Evolutionary conservation across 2,113 vertebrate genomes (phyloP).

Genomic region (Bungarus multicinctus): DNA sequence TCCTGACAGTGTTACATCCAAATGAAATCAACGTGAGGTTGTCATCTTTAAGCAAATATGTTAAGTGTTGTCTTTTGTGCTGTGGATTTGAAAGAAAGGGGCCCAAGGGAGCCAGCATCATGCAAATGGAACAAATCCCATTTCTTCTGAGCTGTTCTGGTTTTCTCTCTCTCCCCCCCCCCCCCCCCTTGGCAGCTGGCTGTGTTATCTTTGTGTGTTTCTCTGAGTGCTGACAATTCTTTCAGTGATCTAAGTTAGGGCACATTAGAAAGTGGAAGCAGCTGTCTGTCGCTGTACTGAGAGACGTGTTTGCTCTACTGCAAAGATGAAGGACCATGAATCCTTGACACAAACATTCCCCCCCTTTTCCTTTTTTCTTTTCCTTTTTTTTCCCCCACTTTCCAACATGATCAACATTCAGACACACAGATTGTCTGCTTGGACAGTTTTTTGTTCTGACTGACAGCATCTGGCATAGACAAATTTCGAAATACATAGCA

Average conservation of each 20-base stretch:
- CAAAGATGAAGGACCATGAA: slow-evolving; percentile 99
- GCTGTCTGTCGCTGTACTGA: slow-evolving; percentile 98
- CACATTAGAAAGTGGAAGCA: slow-evolving; percentile 98
- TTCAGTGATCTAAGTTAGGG: slow-evolving; percentile 98
- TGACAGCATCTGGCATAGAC: slow-evolving; percentile 95
- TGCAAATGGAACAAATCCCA: slow-evolving; percentile 89
- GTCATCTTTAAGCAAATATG: slow-evolving; percentile 97
- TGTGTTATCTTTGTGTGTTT: slow-evolving; percentile 99
- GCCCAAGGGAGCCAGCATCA: slow-evolving; percentile 86
- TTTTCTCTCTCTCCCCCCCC: background rate
- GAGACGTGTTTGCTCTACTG: slow-evolving; percentile 98
- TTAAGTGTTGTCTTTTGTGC: slow-evolving; percentile 93
- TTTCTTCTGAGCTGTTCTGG: slow-evolving; percentile 84
- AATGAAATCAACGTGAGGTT: slow-evolving; percentile 92
- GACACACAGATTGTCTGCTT: slow-evolving; percentile 96
- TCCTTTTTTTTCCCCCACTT: slow-evolving; percentile 64
- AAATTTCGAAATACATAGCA: slow-evolving; percentile 86
- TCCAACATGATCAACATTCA: slow-evolving; percentile 95
- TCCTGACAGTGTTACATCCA: slow-evolving; percentile 91
- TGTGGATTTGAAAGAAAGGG: slow-evolving; percentile 89
- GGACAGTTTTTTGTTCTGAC: slow-evolving; percentile 90
- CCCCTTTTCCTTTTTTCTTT: slow-evolving; percentile 54
- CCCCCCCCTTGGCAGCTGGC: slow-evolving; percentile 85
- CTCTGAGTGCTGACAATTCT: slow-evolving; percentile 95
- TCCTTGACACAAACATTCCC: slow-evolving; percentile 94